These are phyloP conservation scores for Blomia tropicalis DNA, from an alignment of 2,888 invertebrate species.

Conservation along the genomic window DNA sequence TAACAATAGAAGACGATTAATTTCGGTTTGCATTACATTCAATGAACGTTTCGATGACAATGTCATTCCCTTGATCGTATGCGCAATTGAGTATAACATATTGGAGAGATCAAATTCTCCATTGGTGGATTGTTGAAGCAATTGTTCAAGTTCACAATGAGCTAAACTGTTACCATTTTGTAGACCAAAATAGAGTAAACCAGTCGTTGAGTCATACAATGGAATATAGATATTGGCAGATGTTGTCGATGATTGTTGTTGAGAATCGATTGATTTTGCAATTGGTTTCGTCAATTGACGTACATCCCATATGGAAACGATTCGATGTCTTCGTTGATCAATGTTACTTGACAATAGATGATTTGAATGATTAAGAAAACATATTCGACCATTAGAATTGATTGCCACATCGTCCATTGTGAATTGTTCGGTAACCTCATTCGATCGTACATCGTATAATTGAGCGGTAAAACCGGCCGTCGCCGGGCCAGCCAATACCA, in stretches of 20 bases:
- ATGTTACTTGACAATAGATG: conserved; percentile 75
- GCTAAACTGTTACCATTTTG: conserved; percentile 48
- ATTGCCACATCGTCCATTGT: not conserved
- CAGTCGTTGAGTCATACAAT: conserved; percentile 76
- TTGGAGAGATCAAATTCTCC: not conserved
- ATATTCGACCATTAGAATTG: not conserved
- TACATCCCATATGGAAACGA: conserved; percentile 71
- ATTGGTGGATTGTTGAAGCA: conserved; percentile 50
- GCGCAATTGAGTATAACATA: conserved; percentile 39
- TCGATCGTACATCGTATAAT: not conserved
- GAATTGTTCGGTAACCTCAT: not conserved
- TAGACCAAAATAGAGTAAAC: conserved; percentile 77
- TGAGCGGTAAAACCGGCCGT: not conserved
- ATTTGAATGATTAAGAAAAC: not conserved
- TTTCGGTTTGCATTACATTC: conserved; percentile 92
- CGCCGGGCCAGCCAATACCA: not conserved
- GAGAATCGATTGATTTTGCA: conserved; percentile 20
- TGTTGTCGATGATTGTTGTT: too few species aligned
- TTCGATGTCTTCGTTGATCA: conserved; percentile 65
- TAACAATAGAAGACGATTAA: conserved; percentile 71
- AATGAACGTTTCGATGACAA: conserved; percentile 77
- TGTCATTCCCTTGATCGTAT: conserved; percentile 80
- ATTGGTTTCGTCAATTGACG: conserved; percentile 60
- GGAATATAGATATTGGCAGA: conserved; percentile 60
- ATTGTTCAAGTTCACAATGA: conserved; percentile 57